Base-by-base conservation (phyloP, 2,113 vertebrate species). In the Octodon degus region DNA sequence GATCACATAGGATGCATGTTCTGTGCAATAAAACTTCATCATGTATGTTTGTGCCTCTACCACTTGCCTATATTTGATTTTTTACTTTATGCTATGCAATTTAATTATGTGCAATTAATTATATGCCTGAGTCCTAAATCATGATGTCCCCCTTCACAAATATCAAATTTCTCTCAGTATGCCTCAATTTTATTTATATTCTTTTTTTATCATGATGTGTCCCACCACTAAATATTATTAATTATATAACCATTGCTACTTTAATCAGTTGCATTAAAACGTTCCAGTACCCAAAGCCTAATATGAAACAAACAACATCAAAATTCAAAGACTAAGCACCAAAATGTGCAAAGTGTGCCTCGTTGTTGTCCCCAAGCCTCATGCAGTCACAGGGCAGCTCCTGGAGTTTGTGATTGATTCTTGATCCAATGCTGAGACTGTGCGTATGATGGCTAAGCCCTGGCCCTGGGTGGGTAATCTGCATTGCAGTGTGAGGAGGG, bases 181-280 rank as follows among this genome's bases (percentile, higher is more conserved):
- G 10, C 25, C 27, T 92, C 12, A 55, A 32, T 85, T 87, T 93
- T 68, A 92, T 2, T 86, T 11, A 22, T 60, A 84, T 91, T 95
- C 7, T 0, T 90, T 14, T 86, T 96, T 47, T 50, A 53, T 13
- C 22, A n/a, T 53, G 17, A 68, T 5, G 1, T 70, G 68, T 16
- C 11, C 1, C 40, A 81, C 50, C 14, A 77, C 17, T 90, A 16
- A 85, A 62, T 62, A 37, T 43, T 47, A 40, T 62, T 55, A 82
- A 60, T 74, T 50, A 89, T 22, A n/a, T 74, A 55, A 3, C 10
- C 47, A 37, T 86, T 76, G 81, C 40, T 47, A 47, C 27, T 2
- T 40, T 63, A 94, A 84, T 60, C 93, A 80, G 40, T 76, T 96
- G 81, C 87, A 88, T 20, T 84, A 43, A 65, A 94, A 80, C 50